phyloP scores from a whole-genome alignment of 2,888 invertebrate species.

The Cheilosia soror region DNA sequence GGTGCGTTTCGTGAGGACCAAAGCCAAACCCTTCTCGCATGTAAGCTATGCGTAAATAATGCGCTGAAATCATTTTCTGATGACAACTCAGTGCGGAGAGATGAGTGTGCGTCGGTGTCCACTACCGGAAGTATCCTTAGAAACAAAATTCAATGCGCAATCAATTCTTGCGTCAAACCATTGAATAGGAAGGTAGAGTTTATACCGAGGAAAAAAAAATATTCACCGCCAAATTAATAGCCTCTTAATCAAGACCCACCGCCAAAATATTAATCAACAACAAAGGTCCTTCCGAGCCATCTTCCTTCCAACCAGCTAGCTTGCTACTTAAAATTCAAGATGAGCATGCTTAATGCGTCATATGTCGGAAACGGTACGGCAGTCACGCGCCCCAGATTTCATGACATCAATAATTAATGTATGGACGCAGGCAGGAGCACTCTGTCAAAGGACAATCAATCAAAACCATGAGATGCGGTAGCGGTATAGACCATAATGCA shows the following conservation, averaged over 20 bases:
- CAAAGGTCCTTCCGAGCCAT: conserved; percentile 28
- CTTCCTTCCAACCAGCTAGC: neutral
- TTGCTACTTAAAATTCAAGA: conserved; percentile 65
- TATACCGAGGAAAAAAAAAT: conserved; percentile 1
- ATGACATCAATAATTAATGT: conserved; percentile 76
- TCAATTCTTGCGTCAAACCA: conserved; percentile 37
- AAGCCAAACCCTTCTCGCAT: conserved; percentile 45
- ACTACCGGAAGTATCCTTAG: conserved; percentile 52
- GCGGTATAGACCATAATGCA: conserved; percentile 39
- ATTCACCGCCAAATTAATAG: conserved; percentile 80
- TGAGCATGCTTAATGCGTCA: conserved; percentile 71
- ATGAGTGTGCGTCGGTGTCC: conserved; percentile 33
- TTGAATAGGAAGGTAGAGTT: neutral
- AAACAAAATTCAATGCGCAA: conserved; percentile 19
- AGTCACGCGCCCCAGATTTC: conserved; percentile 76
- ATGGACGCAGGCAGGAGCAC: conserved; percentile 10
- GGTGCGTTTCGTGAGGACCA: conserved; percentile 38
- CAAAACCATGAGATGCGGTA: conserved; percentile 46
- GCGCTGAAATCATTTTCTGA: conserved; percentile 20
- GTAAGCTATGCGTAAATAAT: conserved; percentile 58
- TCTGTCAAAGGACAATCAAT: conserved; percentile 71
- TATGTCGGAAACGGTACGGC: conserved; percentile 73
- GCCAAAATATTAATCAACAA: conserved; percentile 68
- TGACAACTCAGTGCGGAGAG: neutral
- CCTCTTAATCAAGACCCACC: conserved; percentile 78